Base-by-base conservation (phyloP, 2,888 invertebrate genomes). In the Bombyx huttoni region DNA sequence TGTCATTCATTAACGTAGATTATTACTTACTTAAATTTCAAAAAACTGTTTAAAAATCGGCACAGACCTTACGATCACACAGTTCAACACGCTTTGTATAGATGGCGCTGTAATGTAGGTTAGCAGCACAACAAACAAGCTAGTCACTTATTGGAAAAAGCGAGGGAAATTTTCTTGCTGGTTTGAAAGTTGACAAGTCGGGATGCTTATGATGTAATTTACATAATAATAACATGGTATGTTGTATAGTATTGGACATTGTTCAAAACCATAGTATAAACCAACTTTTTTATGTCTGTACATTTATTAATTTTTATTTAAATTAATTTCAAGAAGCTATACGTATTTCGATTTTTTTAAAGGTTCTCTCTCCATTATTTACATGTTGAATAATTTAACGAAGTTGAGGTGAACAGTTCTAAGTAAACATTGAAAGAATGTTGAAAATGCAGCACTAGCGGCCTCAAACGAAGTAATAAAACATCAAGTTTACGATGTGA, bases 141-240 rank as follows among this genome's bases (percentile, higher is more conserved):
- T 49, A 67, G 61, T 76, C 70, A 54, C 47, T 55, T 58, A 61
- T 3, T 53, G 49, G 13, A 56, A 62, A 62, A 57, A 60, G 64
- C 65, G 67, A 62, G 63, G 65, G 65, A 70, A 72, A 66, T 61
- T 62, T 63, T 57, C 54, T 59, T 60, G 60, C 24, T 24, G 12
- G 50, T n/a, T n/a, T 3, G 33, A 46, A 54, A 60, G 68, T 65
- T 62, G 73, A 63, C 68, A 65, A 64, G 64, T 68, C 70, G 61
- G 67, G 74, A 83, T 80, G 79, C 84, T 86, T 85, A 84, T 76
- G 81, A 79, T 73, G 81, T 81, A 80, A 81, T 85, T 85, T 79
- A 79, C 79, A 79, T n/a, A n/a, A n/a, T n/a, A n/a, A n/a, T n/a
- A n/a, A n/a, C 78, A 78, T 74, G 74, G 76, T 82, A 81, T 81